Conservation (phyloP, 2,888 invertebrate species). For the Falcaria lacertinaria region DNA sequence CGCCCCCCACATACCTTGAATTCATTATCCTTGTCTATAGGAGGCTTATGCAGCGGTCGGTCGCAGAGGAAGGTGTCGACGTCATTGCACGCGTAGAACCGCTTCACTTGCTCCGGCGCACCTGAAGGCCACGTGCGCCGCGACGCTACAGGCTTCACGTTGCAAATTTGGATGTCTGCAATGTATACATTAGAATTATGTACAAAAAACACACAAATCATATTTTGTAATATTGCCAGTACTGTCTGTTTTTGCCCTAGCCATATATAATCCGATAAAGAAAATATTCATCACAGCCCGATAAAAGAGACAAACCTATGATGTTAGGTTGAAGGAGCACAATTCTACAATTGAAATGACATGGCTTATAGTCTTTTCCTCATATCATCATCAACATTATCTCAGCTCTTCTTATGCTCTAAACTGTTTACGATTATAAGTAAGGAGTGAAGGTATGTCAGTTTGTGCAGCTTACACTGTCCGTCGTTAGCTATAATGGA, state of each 20-base stretch:
- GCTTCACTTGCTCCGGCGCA: conserved; percentile 91
- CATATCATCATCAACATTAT: too few relatives aligned
- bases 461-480: conserved; percentile 83
- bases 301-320: too few relatives aligned
- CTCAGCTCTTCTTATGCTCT: too few relatives aligned
- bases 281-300: too few relatives aligned
- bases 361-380: too few relatives aligned
- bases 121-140: conserved; percentile 81
- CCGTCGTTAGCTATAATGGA: conserved; percentile 90
- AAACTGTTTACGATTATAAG: too few relatives aligned
- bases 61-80: conserved; percentile 95
- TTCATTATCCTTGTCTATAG: conserved; percentile 95
- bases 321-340: too few relatives aligned
- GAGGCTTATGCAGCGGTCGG: conserved; percentile 92
- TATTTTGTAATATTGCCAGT: too few relatives aligned
- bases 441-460: background rate
- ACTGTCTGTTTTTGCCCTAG: too few relatives aligned
- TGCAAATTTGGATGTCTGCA: conserved; percentile 94
- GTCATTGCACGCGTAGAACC: conserved; percentile 95
- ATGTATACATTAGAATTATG: background rate
- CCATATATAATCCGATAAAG: too few relatives aligned
- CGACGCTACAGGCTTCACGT: conserved; percentile 93
- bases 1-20: conserved; percentile 84
- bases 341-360: too few relatives aligned
- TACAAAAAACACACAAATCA: background rate